Conservation (phyloP, 2,113 vertebrate genomes). For the Chamaetylas fuelleborni region DNA sequence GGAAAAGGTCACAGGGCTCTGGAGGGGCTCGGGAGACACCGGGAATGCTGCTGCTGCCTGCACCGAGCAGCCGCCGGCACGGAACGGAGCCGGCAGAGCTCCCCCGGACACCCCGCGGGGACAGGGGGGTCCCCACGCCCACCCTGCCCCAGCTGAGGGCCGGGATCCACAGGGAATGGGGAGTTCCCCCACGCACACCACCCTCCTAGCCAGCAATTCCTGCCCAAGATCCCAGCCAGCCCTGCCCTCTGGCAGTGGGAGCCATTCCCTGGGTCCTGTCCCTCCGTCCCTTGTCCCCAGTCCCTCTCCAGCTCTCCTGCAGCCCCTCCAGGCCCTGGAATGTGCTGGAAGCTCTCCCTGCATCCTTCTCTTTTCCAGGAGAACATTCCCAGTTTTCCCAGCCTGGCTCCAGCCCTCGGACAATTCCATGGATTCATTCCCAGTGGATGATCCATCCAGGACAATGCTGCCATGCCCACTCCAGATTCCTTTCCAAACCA, state of each 20-base stretch:
- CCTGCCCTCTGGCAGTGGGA: no score
- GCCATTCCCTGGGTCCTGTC: not conserved
- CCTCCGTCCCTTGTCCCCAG: not conserved
- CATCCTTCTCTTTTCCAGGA: not conserved
- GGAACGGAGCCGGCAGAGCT: no score
- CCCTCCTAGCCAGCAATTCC: not conserved
- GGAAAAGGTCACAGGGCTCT: no score
- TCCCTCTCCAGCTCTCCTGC: not conserved
- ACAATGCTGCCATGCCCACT: accelerated
- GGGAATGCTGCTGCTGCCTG: no score
- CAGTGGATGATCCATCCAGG: not conserved
- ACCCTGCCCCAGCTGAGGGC: no score
- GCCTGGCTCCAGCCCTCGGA: not conserved
- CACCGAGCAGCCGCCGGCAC: no score
- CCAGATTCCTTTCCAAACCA: not conserved
- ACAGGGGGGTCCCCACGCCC: no score
- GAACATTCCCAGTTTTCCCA: not conserved
- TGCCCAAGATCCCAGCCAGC: not conserved
- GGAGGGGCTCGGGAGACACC: no score
- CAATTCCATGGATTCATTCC: not conserved
- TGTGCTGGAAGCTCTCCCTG: not conserved
- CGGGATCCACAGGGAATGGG: no score
- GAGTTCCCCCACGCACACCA: no score
- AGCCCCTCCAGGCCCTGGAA: not conserved
- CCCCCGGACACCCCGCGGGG: no score